These are phyloP conservation scores for Leuctra nigra DNA, from an alignment of 2,888 invertebrate genomes.

Conservation along the genomic window DNA sequence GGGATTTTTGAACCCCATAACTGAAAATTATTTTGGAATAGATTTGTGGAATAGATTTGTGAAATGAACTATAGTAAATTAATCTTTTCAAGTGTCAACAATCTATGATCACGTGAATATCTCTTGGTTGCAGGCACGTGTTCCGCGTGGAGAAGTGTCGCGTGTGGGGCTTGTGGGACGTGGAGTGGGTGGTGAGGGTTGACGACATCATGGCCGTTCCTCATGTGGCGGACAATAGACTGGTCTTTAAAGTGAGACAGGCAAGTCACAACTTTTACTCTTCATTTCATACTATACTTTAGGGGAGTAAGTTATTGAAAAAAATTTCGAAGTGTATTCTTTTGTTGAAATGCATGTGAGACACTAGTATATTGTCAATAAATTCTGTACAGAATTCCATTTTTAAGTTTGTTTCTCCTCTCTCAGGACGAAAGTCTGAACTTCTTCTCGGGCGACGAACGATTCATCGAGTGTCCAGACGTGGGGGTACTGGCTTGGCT, in stretches of 20 bases:
- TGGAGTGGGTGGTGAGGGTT: conserved; percentile 67
- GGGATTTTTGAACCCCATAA: too few species aligned
- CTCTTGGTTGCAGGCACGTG: conserved; percentile 52
- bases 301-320: too few species aligned
- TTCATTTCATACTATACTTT: too few species aligned
- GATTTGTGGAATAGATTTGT: too few species aligned
- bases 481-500: conserved; percentile 60
- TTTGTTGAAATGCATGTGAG: too few species aligned
- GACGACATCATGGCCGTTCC: conserved; percentile 66
- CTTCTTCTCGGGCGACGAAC: conserved; percentile 56
- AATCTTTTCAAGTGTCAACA: too few species aligned
- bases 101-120: too few species aligned
- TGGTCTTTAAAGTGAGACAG: conserved; percentile 67
- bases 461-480: conserved; percentile 58
- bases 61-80: too few species aligned
- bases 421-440: conserved; percentile 50
- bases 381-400: too few species aligned
- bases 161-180: conserved; percentile 65
- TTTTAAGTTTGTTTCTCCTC: conserved; percentile 11
- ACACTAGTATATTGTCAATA: too few species aligned
- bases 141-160: conserved; percentile 63
- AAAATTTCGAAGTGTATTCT: too few species aligned
- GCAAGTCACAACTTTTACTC: conserved; percentile 45
- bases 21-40: too few species aligned
- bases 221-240: conserved; percentile 49